Evolutionary conservation across 2,888 invertebrate species (phyloP).

Genomic region (Julus scandinavius): DNA sequence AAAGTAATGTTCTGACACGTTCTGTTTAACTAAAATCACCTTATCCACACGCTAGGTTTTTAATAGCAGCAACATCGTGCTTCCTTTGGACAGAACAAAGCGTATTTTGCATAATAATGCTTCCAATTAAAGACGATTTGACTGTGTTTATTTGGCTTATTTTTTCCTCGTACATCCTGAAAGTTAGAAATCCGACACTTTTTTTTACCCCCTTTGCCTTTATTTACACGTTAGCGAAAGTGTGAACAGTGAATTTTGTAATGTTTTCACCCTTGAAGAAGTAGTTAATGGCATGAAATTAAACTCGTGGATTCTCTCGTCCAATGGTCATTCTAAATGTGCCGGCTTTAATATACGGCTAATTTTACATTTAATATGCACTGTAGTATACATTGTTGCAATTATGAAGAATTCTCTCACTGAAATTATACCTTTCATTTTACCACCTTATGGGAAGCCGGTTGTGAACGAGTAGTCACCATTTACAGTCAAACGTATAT

Average conservation of each 20-base stretch:
- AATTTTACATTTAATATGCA: conserved; percentile 29
- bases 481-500: neutral
- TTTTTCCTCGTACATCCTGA: neutral
- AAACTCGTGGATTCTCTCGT: neutral
- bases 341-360: neutral
- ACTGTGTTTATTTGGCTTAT: too few species aligned
- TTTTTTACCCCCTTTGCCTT: neutral
- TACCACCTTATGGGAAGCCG: neutral
- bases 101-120: too few species aligned
- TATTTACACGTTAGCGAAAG: neutral
- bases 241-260: neutral
- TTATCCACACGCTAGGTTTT: too few species aligned
- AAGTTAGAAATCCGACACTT: neutral
- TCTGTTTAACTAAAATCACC: too few species aligned
- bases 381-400: conserved; percentile 17
- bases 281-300: neutral
- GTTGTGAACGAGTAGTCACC: conserved; percentile 4
- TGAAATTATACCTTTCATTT: conserved; percentile 8
- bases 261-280: conserved; percentile 27
- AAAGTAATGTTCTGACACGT: too few species aligned
- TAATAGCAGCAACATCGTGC: too few species aligned
- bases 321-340: neutral
- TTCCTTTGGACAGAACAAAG: too few species aligned
- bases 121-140: too few species aligned
- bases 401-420: neutral